Conservation (phyloP, 2,113 vertebrate species). For the Forbesichthys papilliferus region DNA sequence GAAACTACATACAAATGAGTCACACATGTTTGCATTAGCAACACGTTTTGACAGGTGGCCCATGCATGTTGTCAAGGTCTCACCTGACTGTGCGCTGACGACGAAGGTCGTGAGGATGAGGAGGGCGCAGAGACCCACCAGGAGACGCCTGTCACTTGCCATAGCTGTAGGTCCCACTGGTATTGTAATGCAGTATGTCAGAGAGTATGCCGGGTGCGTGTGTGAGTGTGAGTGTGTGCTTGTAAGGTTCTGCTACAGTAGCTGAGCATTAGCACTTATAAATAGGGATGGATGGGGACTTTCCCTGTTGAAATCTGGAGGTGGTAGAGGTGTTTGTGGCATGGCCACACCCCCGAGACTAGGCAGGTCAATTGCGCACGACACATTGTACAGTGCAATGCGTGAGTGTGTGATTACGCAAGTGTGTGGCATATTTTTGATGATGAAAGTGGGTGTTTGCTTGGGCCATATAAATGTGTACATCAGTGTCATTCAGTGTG, state of each 20-base stretch:
- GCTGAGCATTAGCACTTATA: too few species aligned
- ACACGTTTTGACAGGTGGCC: too few species aligned
- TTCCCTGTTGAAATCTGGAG: not conserved
- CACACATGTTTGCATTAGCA: too few species aligned
- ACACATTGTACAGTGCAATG: not conserved
- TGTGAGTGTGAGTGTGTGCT: not conserved
- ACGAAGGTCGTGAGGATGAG: constrained; percentile 35
- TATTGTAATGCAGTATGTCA: not conserved
- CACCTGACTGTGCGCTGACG: constrained; percentile 47
- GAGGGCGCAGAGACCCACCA: constrained; percentile 31
- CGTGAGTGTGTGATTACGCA: not conserved
- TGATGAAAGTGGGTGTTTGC: too few species aligned
- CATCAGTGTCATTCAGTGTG: not conserved
- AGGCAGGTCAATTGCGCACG: not conserved
- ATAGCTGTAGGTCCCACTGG: constrained; percentile 14
- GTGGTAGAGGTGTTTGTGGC: not conserved
- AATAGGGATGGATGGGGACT: not conserved
- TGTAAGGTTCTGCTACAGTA: not conserved
- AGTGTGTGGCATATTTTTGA: not conserved
- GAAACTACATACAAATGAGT: too few species aligned
- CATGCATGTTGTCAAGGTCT: constrained; percentile 5
- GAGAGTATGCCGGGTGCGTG: not conserved
- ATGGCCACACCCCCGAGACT: not conserved
- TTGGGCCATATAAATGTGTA: not conserved
- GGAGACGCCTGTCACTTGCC: constrained; percentile 11